These are phyloP conservation scores for Cistogaster globosa DNA, from an alignment of 2,888 invertebrate genomes.

Conservation along the genomic window DNA sequence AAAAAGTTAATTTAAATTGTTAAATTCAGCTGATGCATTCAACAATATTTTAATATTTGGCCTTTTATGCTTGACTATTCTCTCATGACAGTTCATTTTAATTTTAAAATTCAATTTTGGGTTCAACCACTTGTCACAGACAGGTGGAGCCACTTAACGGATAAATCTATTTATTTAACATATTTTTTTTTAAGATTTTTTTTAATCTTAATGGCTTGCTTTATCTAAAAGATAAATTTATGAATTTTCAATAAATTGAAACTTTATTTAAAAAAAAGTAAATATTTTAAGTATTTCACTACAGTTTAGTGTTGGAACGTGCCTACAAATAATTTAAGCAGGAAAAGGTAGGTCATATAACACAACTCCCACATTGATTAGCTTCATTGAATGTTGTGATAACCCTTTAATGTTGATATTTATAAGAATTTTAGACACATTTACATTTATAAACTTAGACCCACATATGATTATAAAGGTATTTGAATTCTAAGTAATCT, in stretches of 20 bases:
- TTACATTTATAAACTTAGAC: not conserved
- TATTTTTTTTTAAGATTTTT: not conserved
- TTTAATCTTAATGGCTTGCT: not conserved
- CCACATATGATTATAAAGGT: not conserved
- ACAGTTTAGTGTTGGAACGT: not conserved
- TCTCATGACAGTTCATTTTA: slow-evolving; percentile 25
- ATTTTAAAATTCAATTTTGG: slow-evolving; percentile 14
- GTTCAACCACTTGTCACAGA: slow-evolving; percentile 57
- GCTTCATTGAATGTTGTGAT: not conserved
- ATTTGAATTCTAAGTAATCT: no score
- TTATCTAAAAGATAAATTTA: slow-evolving; percentile 21
- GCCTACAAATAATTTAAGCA: not conserved
- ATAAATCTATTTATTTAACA: slow-evolving; percentile 3
- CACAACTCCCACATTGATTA: slow-evolving; percentile 38
- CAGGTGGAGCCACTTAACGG: slow-evolving; percentile 43
- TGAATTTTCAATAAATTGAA: not conserved
- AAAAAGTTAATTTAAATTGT: not conserved
- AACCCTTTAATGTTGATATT: slow-evolving; percentile 13
- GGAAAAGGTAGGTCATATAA: slow-evolving; percentile 41
- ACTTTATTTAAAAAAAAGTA: not conserved
- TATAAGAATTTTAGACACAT: not conserved
- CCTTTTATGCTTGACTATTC: slow-evolving; percentile 44
- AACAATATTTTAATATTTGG: slow-evolving; percentile 21
- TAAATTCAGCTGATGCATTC: slow-evolving; percentile 26
- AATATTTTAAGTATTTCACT: not conserved